Evolutionary conservation across 2,888 invertebrate species (phyloP).

Genomic region (Herminia tarsipennalis): DNA sequence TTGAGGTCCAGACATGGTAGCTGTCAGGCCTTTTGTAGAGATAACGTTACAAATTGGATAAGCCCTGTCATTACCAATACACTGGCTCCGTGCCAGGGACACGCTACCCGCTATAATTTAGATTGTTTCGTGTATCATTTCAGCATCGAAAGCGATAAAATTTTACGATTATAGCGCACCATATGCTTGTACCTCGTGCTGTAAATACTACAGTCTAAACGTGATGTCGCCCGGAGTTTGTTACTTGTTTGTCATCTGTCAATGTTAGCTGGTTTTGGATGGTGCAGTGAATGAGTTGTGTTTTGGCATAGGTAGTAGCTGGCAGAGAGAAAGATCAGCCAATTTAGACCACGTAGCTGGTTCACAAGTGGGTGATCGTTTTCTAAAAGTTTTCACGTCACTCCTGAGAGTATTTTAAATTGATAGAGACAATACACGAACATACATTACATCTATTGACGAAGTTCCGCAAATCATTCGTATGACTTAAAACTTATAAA

Average conservation of each 20-base stretch:
- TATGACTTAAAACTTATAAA: too few species aligned
- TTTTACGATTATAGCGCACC: slow-evolving; percentile 81
- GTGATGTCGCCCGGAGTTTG: slow-evolving; percentile 23
- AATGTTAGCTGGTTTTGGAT: background rate
- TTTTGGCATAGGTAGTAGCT: too few species aligned
- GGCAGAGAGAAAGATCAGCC: too few species aligned
- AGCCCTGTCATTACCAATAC: slow-evolving; percentile 74
- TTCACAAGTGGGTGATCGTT: too few species aligned
- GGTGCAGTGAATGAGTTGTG: too few species aligned
- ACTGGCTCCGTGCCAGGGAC: slow-evolving; percentile 74
- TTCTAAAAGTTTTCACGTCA: too few species aligned
- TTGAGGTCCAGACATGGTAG: slow-evolving; percentile 38
- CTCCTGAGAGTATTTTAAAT: too few species aligned
- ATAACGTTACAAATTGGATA: slow-evolving; percentile 73
- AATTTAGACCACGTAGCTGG: too few species aligned
- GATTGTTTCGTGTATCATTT: slow-evolving; percentile 85
- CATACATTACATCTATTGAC: too few species aligned
- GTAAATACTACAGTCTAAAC: slow-evolving; percentile 64
- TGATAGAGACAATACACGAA: too few species aligned
- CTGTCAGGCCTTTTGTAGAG: slow-evolving; percentile 53
- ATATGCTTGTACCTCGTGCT: slow-evolving; percentile 62
- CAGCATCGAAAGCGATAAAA: slow-evolving; percentile 82
- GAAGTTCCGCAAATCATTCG: too few species aligned
- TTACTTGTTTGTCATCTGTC: slow-evolving; percentile 32
- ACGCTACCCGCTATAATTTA: slow-evolving; percentile 75